Evolutionary conservation across 2,888 invertebrate genomes (phyloP), one percentile per base, ranked within the genome.

Genomic region (Bembecia ichneumoniformis): DNA sequence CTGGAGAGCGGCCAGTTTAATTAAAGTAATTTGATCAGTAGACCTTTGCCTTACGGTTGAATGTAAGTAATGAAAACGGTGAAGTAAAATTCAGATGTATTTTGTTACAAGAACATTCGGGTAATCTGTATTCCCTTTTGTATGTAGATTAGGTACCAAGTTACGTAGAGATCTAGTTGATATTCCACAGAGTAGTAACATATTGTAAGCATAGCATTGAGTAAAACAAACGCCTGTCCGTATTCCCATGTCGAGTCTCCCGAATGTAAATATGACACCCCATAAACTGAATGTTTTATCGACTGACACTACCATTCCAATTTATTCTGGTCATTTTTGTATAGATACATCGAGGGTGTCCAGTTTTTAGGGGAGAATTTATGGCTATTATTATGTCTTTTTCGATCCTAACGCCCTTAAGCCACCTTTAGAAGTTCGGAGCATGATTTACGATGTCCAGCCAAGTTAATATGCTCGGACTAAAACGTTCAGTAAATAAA

Each of bases 231-330:
- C 69, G 69, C 64, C 71, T 76, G 72, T 79, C 72, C 63, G 66
- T 73, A 71, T 76, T 78, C 82, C 75, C 80, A 79, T 75, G 73
- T 76, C 74, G 76, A 76, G 75, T 72, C 71, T 71, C 65, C 76
- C 75, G 75, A 83, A 84, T 84, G 86, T 87, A 86, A 86, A 86
- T 84, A 86, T 84, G 84, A 86, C 87, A 87, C 86, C 82, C 84
- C 78, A 84, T 87, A 87, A 86, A 86, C 74, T 77, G 77, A 82
- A 77, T 84, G 81, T 84, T 86, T 87, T 86, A 86, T 87, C 68
- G 82, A 74, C 76, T 81, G 76, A 80, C 80, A 84, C 77, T 77
- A 70, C 77, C 77, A 82, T 84, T 77, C 82, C 83, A 86, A 86
- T 87, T 86, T 87, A 84, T 84, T 78, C 81, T 84, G 86, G 86